Evolutionary conservation across 2,888 invertebrate species (phyloP).

Genomic region (Tiphia femorata): DNA sequence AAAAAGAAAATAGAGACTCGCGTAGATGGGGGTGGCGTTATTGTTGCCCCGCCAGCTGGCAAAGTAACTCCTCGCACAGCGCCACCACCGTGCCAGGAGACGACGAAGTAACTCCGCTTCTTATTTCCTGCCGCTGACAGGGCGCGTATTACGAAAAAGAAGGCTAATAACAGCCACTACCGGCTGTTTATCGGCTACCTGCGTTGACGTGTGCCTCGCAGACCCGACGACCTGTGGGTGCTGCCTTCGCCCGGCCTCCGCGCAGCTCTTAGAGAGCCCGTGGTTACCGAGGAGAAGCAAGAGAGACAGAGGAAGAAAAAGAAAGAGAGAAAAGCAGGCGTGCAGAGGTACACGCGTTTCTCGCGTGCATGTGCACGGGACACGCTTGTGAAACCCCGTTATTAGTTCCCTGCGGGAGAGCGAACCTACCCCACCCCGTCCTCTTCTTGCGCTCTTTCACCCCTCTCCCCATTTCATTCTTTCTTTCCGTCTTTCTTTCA

Average conservation of each 20-base stretch:
- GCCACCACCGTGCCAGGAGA: no score
- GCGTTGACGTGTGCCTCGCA: constrained; percentile 36
- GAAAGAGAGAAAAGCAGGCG: constrained; percentile 18
- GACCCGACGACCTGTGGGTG: constrained; percentile 21
- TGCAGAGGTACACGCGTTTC: constrained; percentile 21
- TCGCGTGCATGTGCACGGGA: constrained; percentile 37
- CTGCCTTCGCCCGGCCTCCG: background rate
- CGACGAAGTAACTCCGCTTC: no score
- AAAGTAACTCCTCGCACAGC: constrained; percentile 36
- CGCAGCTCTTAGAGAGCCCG: no score
- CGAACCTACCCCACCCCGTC: constrained; percentile 6
- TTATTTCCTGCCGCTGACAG: constrained; percentile 66
- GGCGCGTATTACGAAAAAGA: constrained; percentile 61
- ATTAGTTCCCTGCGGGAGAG: constrained; percentile 64
- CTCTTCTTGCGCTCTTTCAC: constrained; percentile 23
- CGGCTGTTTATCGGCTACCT: constrained; percentile 49
- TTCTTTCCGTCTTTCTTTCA: constrained; percentile 2
- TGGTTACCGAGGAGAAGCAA: no score
- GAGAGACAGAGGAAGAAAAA: no score
- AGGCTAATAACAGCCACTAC: constrained; percentile 64
- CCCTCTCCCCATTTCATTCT: constrained; percentile 30
- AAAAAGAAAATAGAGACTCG: constrained; percentile 11
- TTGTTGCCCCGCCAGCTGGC: constrained; percentile 41
- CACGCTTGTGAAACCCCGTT: constrained; percentile 58
- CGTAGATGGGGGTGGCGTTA: constrained; percentile 18